These are phyloP conservation scores for Coregonus clupeaformis DNA, from an alignment of 2,113 vertebrate genomes.

Conservation along the genomic window DNA sequence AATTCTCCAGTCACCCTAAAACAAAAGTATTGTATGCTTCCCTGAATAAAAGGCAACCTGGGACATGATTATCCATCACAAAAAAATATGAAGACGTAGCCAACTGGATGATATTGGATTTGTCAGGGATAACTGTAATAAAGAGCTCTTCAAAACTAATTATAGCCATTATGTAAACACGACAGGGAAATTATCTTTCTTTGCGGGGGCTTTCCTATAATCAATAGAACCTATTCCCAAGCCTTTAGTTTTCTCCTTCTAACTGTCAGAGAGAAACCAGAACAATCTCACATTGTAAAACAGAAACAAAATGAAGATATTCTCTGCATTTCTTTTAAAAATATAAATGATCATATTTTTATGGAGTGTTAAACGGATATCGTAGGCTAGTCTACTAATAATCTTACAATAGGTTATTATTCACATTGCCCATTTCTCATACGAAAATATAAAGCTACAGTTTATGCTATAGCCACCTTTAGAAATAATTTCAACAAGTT, in stretches of 20 bases:
- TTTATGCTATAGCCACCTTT: neutral
- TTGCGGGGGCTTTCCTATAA: constrained; percentile 13
- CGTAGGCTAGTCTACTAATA: too few relatives aligned
- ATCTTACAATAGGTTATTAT: neutral
- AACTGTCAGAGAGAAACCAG: neutral
- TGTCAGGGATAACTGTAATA: constrained; percentile 41
- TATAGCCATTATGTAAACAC: constrained; percentile 24
- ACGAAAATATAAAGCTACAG: neutral
- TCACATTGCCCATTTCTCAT: too few relatives aligned
- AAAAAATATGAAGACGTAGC: constrained; percentile 21
- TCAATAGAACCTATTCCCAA: constrained; percentile 15
- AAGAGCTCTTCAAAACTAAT: constrained; percentile 43
- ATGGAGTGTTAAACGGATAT: too few relatives aligned
- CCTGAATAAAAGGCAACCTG: too few relatives aligned
- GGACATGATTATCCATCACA: too few relatives aligned
- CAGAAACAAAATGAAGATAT: neutral
- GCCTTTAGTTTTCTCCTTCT: neutral
- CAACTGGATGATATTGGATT: constrained; percentile 26
- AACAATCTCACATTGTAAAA: neutral
- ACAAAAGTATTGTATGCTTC: neutral
- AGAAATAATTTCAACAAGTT: neutral
- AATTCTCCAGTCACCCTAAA: constrained; percentile 9
- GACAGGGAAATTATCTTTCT: constrained; percentile 24
- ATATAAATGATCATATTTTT: too few relatives aligned
- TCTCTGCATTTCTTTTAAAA: too few relatives aligned